Percentiles rank a stretch among this genome's conserved stretches.
These are phyloP conservation scores for Polydesmus complanatus DNA, from an alignment of 2,888 invertebrate genomes.

Conservation along the genomic window DNA sequence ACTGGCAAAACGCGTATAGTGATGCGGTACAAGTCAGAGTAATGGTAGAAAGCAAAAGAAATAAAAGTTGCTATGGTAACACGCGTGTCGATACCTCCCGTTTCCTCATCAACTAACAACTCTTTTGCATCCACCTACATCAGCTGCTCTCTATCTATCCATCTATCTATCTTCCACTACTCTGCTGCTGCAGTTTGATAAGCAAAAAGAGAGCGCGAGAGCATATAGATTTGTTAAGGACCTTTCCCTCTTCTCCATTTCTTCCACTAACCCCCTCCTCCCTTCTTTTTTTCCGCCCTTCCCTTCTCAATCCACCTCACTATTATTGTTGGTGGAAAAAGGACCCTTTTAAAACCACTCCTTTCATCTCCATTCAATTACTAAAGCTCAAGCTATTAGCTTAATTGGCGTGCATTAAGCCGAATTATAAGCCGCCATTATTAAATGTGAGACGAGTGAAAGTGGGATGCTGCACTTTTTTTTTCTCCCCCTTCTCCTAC, in stretches of 20 bases:
- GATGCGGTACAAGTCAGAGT: too few relatives aligned
- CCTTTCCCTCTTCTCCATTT: too few relatives aligned
- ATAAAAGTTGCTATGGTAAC: neutral
- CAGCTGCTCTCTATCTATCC: neutral
- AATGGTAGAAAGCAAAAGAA: neutral
- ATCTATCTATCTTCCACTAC: neutral
- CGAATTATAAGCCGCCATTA: slow-evolving; percentile 12
- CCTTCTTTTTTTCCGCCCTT: neutral
- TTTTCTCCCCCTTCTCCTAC: neutral
- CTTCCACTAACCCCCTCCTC: too few relatives aligned
- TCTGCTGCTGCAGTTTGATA: neutral
- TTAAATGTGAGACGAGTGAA: slow-evolving; percentile 2
- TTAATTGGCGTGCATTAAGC: slow-evolving; percentile 14
- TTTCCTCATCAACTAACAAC: neutral
- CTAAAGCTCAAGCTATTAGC: slow-evolving; percentile 12
- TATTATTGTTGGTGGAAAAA: neutral
- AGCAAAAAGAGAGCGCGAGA: neutral
- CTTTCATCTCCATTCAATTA: slow-evolving; percentile 5
- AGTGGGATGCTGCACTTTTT: neutral
- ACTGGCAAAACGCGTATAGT: too few relatives aligned
- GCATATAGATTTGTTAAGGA: too few relatives aligned
- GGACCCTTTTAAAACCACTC: neutral
- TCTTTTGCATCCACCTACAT: neutral
- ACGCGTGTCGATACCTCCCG: neutral
- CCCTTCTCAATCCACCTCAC: neutral